Conservation (phyloP, 2,888 invertebrate species). For the Caradrina kadenii region DNA sequence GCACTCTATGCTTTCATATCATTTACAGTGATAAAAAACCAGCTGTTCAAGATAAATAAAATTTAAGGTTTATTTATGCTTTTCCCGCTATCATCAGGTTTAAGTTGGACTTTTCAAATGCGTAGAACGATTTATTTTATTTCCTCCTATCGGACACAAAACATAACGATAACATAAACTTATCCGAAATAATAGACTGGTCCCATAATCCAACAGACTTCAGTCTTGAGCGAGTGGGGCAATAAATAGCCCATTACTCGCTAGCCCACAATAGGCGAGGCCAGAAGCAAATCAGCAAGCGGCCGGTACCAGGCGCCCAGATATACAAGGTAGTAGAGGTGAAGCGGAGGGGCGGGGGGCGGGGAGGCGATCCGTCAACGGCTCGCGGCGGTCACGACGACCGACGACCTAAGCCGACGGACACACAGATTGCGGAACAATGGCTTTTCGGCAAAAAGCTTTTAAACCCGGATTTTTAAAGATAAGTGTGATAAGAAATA, state of each 20-base stretch:
- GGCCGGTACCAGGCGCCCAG: slow-evolving; percentile 72
- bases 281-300: slow-evolving; percentile 67
- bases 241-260: slow-evolving; percentile 63
- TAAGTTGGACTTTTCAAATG: neutral
- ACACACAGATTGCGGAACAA: slow-evolving; percentile 50
- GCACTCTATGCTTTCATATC: neutral
- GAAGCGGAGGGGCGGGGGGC: slow-evolving; percentile 61
- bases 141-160: slow-evolving; percentile 11
- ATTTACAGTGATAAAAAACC: neutral
- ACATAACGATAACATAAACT: slow-evolving; percentile 38
- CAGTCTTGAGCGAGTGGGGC: slow-evolving; percentile 40
- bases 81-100: neutral
- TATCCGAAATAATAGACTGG: slow-evolving; percentile 32
- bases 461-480: neutral
- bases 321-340: slow-evolving; percentile 70
- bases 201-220: slow-evolving; percentile 24
- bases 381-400: slow-evolving; percentile 87
- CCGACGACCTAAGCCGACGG: slow-evolving; percentile 69
- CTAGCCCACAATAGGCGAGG: slow-evolving; percentile 63
- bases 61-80: neutral
- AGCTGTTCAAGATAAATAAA: neutral
- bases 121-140: slow-evolving; percentile 23
- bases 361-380: slow-evolving; percentile 78
- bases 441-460: slow-evolving; percentile 19
- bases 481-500: neutral